These are phyloP conservation scores for Anhinga anhinga DNA, from an alignment of 2,113 vertebrate species.

Conservation along the genomic window DNA sequence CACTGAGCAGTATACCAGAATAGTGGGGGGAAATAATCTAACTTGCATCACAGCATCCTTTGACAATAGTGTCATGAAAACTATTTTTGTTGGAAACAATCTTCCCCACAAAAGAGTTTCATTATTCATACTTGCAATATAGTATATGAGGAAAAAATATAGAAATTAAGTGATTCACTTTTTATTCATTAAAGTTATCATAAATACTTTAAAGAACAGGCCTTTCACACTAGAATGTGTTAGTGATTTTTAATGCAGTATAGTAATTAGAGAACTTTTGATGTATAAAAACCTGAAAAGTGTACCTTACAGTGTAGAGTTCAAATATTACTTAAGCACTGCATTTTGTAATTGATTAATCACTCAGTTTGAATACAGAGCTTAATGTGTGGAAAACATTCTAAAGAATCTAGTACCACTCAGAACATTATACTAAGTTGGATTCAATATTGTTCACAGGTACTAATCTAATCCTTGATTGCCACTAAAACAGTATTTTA, in stretches of 20 bases:
- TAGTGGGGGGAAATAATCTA: not conserved
- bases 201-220: not conserved
- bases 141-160: not conserved
- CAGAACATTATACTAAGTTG: not conserved
- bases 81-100: not conserved
- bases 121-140: not conserved
- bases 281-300: not conserved
- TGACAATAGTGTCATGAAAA: not conserved
- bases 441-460: not conserved
- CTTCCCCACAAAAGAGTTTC: not conserved
- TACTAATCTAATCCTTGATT: not conserved
- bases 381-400: not conserved
- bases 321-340: not conserved
- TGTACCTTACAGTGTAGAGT: not conserved
- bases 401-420: not conserved
- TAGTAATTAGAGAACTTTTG: not conserved
- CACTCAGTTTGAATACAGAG: not conserved
- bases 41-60: not conserved
- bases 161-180: not conserved
- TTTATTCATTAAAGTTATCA: not conserved
- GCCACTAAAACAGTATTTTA: not conserved
- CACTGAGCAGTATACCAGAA: not conserved
- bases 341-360: not conserved
- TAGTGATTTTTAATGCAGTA: not conserved
- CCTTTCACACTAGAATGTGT: not conserved